Evolutionary conservation across 1,140 invertebrate genomes (phyloP), one percentile per base, ranked within the genome.

Genomic region (Episyrphus balteatus): DNA sequence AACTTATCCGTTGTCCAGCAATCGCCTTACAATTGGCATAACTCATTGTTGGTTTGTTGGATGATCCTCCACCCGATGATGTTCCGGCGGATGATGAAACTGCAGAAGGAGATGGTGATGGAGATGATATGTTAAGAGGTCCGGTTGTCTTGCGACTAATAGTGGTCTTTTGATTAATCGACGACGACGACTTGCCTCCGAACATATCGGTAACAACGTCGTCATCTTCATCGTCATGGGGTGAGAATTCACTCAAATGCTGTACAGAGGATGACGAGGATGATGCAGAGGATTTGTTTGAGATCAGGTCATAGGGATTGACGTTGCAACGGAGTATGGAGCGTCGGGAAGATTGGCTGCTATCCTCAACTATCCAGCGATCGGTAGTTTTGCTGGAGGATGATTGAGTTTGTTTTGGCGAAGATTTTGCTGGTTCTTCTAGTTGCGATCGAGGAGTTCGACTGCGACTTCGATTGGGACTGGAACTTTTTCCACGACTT

Each of bases 301-400:
- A 67, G 62, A 90, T 78, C 49, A 92, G 69, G 42, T 88, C 83
- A 56, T 91, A 91, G 6, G 88, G 85, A 69, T 87, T 90, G 12
- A 90, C 83, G 59, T 88, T 79, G 66, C 86, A 88, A 56, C 88
- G 83, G 13, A 92, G 70, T 49, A 91, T 91, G 15, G 85, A 88
- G 41, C 78, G 76, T 14, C 61, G 71, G 55, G 55, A 73, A 59
- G 13, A 31, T 39, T 46, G 60, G 58, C 46, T 50, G 39, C 51
- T 56, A 30, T 62, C 62, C 51, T 62, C 61, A 36, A 56, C 54
- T 9, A 66, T 54, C 63, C 70, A 77, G 34, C 75, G 72, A 56
- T 71, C 74, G 45, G 58, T 70, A 61, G 73, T 26, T 18, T 13
- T 47, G 38, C 6, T 21, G 19, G 6, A 39, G 30, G 19, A 33